Percentiles rank a stretch among this genome's conserved stretches.
These are phyloP conservation scores for Erithacus rubecula DNA, from an alignment of 2,797 vertebrate species.

Conservation along the genomic window DNA sequence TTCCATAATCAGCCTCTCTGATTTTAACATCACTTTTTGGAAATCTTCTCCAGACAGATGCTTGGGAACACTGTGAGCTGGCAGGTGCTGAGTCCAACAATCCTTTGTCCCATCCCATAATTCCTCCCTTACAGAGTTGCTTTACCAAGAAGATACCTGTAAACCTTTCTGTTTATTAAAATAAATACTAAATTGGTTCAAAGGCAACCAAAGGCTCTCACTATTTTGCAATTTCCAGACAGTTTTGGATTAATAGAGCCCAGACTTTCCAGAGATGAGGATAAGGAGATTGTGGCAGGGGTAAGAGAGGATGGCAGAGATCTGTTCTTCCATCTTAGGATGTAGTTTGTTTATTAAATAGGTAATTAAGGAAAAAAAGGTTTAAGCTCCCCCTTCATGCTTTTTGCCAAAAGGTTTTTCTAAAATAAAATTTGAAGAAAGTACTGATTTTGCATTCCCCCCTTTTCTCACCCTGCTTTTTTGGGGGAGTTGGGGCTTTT, in stretches of 20 bases:
- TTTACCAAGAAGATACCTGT: background rate
- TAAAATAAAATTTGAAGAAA: background rate
- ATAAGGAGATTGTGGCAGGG: background rate
- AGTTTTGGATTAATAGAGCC: background rate
- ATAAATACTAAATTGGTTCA: background rate
- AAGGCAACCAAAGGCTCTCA: background rate
- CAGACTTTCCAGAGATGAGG: background rate
- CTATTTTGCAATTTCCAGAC: background rate
- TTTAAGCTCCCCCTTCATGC: rapidly evolving
- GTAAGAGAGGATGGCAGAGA: background rate
- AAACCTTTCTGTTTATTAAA: background rate
- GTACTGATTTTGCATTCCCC: background rate
- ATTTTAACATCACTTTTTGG: background rate
- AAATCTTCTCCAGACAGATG: background rate
- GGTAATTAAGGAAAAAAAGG: background rate
- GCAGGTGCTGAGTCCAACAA: background rate
- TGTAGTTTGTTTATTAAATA: background rate
- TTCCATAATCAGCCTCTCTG: background rate
- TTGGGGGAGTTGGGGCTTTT: too few species aligned
- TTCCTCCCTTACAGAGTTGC: background rate
- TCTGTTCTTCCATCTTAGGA: background rate
- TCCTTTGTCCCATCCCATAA: background rate
- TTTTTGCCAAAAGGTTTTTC: background rate
- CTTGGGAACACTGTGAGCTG: background rate
- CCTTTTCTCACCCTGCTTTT: background rate